Evolutionary conservation across 2,888 invertebrate genomes (phyloP).

Genomic region (Lasius fuliginosus): DNA sequence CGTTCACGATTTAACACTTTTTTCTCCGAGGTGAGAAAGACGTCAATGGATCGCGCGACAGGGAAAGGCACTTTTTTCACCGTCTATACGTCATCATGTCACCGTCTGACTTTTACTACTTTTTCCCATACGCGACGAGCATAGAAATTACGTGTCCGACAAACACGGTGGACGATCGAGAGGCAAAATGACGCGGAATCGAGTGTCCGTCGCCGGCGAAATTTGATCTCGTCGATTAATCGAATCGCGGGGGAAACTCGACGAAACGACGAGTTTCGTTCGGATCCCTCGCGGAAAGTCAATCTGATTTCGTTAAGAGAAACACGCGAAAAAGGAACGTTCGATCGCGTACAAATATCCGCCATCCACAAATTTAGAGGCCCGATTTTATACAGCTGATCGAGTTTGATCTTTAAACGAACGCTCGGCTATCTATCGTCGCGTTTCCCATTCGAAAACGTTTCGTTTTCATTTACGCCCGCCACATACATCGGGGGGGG

Average conservation of each 20-base stretch:
- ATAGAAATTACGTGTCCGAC: conserved; percentile 6
- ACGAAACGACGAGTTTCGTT: background rate
- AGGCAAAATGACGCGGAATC: conserved; percentile 21
- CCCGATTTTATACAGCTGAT: conserved; percentile 22
- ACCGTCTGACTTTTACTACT: conserved; percentile 34
- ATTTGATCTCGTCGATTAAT: conserved; percentile 30
- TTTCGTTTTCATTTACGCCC: conserved; percentile 17
- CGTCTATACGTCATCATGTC: background rate
- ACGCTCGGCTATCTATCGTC: conserved; percentile 14
- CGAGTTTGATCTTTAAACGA: conserved; percentile 12
- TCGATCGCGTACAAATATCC: conserved; percentile 1
- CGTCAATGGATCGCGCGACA: conserved; percentile 37
- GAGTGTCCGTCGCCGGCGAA: background rate
- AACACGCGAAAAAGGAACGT: background rate
- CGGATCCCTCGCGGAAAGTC: conserved; percentile 2
- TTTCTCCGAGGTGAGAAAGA: conserved; percentile 20
- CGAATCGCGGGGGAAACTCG: background rate
- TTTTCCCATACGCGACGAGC: conserved; percentile 3
- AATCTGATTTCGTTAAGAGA: conserved; percentile 7
- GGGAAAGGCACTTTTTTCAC: conserved; percentile 33
- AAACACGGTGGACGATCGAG: background rate
- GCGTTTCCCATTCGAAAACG: conserved; percentile 18
- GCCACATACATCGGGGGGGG: background rate
- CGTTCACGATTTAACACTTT: conserved; percentile 45
- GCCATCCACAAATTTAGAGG: background rate